Conservation (phyloP, 2,888 invertebrate genomes). For the Athrips mouffetella region DNA sequence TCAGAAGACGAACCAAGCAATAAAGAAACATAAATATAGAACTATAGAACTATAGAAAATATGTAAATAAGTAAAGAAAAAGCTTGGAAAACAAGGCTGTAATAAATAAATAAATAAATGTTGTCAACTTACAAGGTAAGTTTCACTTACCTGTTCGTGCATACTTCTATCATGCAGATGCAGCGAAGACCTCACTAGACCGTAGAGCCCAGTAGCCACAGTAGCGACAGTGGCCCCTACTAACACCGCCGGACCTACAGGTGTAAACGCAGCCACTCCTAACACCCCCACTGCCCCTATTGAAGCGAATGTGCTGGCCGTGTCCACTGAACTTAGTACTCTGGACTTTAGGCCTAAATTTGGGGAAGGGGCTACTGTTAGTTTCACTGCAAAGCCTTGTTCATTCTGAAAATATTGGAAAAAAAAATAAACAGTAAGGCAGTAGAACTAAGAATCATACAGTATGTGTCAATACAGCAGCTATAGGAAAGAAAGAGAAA, state of each 20-base stretch:
- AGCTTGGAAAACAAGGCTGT: too few species aligned
- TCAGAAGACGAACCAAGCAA: too few species aligned
- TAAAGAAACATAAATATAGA: too few species aligned
- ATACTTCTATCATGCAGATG: slow-evolving; percentile 65
- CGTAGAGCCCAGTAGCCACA: slow-evolving; percentile 70
- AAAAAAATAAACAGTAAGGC: too few species aligned
- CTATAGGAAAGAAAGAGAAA: too few species aligned
- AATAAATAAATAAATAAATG: too few species aligned
- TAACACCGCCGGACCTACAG: slow-evolving; percentile 68
- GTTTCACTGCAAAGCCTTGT: slow-evolving; percentile 53
- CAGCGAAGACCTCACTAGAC: slow-evolving; percentile 68
- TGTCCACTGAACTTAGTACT: slow-evolving; percentile 62
- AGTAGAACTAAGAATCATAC: too few species aligned
- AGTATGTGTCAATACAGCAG: too few species aligned
- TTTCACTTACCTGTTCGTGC: slow-evolving; percentile 71
- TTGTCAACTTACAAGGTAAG: too few species aligned
- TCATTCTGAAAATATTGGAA: slow-evolving; percentile 48
- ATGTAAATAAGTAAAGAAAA: too few species aligned
- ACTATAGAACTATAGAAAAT: too few species aligned
- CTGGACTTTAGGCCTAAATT: slow-evolving; percentile 55
- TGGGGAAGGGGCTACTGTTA: slow-evolving; percentile 62
- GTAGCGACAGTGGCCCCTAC: slow-evolving; percentile 68
- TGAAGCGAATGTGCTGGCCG: slow-evolving; percentile 54
- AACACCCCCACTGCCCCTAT: slow-evolving; percentile 71
- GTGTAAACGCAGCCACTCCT: slow-evolving; percentile 70